A percentile compares a stretch with the other conserved stretches of the same genome.
phyloP scores from a whole-genome alignment of 2,888 invertebrate species.

The Choristoneura rosaceana region DNA sequence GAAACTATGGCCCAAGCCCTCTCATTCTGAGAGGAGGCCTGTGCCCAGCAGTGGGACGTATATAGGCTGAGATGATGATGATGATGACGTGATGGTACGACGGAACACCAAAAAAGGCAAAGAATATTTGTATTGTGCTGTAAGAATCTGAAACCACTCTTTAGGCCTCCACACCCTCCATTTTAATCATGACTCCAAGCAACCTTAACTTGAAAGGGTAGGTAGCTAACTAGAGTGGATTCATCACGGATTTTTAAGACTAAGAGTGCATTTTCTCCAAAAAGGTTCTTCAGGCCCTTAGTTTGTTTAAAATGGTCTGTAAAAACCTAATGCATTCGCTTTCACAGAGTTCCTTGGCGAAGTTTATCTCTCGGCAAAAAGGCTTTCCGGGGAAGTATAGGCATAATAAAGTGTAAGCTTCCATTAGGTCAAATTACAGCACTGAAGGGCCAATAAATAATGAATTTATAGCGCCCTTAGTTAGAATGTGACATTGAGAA shows the following conservation, averaged over 20 bases:
- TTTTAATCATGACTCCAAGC: not conserved
- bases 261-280: not conserved
- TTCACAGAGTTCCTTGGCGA: constrained; percentile 10
- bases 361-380: constrained; percentile 32
- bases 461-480: constrained; percentile 13
- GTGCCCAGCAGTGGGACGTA: too few relatives aligned
- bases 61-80: too few relatives aligned
- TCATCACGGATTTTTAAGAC: not conserved
- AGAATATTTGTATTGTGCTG: too few relatives aligned
- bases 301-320: constrained; percentile 17
- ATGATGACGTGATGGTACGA: too few relatives aligned
- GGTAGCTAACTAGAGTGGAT: not conserved
- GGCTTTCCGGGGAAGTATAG: constrained; percentile 25
- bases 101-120: too few relatives aligned
- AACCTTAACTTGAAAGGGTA: not conserved
- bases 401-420: constrained; percentile 29
- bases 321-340: constrained; percentile 19
- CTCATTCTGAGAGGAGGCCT: too few relatives aligned
- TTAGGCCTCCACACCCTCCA: not conserved
- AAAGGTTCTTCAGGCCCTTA: constrained; percentile 9
- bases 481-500: not conserved
- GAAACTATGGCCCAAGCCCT: too few relatives aligned
- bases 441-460: constrained; percentile 16
- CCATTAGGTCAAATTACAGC: constrained; percentile 35
- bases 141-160: not conserved